These are phyloP conservation scores for Yasuhikotakia modesta DNA, from an alignment of 2,797 vertebrate species.

Conservation along the genomic window DNA sequence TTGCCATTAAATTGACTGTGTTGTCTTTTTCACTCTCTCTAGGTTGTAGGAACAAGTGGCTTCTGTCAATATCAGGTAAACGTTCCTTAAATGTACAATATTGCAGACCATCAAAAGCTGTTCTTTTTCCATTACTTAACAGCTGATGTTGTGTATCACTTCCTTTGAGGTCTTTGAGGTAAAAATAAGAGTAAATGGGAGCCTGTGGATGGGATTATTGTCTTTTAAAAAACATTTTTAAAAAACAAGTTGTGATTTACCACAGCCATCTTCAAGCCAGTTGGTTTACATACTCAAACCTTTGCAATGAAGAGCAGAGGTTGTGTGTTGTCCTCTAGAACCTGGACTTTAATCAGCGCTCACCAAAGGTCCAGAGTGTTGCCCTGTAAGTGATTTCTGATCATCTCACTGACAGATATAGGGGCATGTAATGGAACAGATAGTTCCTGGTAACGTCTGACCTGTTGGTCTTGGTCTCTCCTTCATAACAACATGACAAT, in stretches of 20 bases:
- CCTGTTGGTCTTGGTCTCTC: background rate
- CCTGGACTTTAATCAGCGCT: constrained; percentile 23
- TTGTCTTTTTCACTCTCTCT: constrained; percentile 37
- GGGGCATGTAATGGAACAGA: constrained; percentile 18
- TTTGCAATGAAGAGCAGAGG: background rate
- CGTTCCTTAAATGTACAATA: constrained; percentile 71
- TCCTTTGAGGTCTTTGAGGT: constrained; percentile 47
- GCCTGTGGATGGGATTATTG: too few relatives aligned
- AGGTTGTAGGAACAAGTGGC: constrained; percentile 69
- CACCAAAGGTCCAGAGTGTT: background rate
- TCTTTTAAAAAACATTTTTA: too few relatives aligned
- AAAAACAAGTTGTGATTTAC: constrained; percentile 3
- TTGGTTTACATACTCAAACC: constrained; percentile 25
- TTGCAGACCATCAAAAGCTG: constrained; percentile 65
- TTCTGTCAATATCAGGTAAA: constrained; percentile 73
- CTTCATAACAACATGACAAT: background rate
- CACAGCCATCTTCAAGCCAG: background rate
- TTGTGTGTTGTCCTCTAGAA: background rate
- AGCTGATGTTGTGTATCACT: constrained; percentile 36
- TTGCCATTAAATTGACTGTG: constrained; percentile 66
- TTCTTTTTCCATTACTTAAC: constrained; percentile 64
- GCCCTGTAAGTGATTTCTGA: constrained; percentile 31
- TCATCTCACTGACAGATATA: constrained; percentile 24
- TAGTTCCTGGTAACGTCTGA: constrained; percentile 10
- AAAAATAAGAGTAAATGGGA: constrained; percentile 24